phyloP scores from a whole-genome alignment of 2,888 invertebrate genomes.

The Myathropa florea region DNA sequence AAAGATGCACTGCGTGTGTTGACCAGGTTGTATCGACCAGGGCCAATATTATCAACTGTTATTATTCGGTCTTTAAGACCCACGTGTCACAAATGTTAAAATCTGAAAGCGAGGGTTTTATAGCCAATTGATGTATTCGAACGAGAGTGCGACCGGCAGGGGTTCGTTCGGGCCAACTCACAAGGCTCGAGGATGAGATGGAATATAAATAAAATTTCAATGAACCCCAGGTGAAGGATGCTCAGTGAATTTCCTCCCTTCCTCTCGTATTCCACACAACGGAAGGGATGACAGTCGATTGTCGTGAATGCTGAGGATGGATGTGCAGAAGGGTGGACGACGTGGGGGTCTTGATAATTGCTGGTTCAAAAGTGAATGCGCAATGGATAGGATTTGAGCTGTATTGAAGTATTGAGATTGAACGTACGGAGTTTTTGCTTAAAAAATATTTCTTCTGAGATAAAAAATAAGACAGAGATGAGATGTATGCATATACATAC shows the following conservation, averaged over 20 bases:
- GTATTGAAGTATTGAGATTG: not conserved
- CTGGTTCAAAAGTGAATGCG: not conserved
- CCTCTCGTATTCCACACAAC: not conserved
- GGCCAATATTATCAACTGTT: slow-evolving; percentile 28
- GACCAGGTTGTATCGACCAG: not conserved
- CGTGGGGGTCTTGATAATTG: not conserved
- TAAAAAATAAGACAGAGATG: too few relatives aligned
- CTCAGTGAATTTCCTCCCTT: not conserved
- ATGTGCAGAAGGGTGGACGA: not conserved
- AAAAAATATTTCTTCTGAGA: too few relatives aligned
- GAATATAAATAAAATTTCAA: not conserved
- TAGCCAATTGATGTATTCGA: not conserved
- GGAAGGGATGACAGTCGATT: not conserved
- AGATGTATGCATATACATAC: too few relatives aligned
- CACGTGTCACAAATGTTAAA: slow-evolving; percentile 40
- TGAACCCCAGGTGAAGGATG: not conserved
- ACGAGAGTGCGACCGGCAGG: not conserved
- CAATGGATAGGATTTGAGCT: not conserved
- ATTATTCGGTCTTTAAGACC: slow-evolving; percentile 35
- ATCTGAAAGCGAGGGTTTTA: not conserved
- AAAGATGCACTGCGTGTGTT: slow-evolving; percentile 26
- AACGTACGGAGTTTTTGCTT: too few relatives aligned
- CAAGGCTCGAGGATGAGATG: not conserved
- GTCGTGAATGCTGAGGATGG: not conserved
- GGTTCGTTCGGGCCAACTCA: not conserved